Conservation (phyloP, 2,797 vertebrate genomes). For the Anabas testudineus region DNA sequence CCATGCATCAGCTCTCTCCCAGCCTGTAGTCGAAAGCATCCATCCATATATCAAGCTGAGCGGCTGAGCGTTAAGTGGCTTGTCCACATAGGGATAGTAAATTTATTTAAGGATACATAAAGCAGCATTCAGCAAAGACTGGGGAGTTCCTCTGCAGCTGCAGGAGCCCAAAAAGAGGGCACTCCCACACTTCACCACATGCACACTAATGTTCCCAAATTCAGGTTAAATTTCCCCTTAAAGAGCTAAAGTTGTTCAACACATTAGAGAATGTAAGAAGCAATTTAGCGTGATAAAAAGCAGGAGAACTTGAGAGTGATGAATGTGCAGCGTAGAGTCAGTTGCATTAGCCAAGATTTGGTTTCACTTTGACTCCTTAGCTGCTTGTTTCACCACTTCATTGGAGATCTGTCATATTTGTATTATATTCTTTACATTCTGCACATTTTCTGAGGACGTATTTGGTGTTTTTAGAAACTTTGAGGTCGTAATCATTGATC, state of each 20-base stretch:
- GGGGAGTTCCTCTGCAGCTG: constrained; percentile 45
- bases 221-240: constrained; percentile 4
- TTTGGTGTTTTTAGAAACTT: background rate
- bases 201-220: constrained; percentile 7
- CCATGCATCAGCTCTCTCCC: constrained; percentile 21
- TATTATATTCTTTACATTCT: background rate
- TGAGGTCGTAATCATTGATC: background rate
- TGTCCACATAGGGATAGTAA: constrained; percentile 62
- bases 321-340: background rate
- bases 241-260: background rate
- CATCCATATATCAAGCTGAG: constrained; percentile 57
- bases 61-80: constrained; percentile 55
- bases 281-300: constrained; percentile 11
- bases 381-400: background rate
- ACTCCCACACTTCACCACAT: constrained; percentile 25
- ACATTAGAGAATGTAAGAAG: background rate
- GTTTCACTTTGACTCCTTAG: background rate
- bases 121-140: constrained; percentile 41
- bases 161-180: constrained; percentile 6
- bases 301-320: background rate
- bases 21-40: constrained; percentile 31
- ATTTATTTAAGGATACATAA: constrained; percentile 68
- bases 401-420: background rate
- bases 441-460: background rate
- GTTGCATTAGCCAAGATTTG: background rate